Percentiles rank a stretch among this genome's conserved stretches.
These are phyloP conservation scores for Morpho helenor DNA, from an alignment of 2,888 invertebrate genomes.

Conservation along the genomic window DNA sequence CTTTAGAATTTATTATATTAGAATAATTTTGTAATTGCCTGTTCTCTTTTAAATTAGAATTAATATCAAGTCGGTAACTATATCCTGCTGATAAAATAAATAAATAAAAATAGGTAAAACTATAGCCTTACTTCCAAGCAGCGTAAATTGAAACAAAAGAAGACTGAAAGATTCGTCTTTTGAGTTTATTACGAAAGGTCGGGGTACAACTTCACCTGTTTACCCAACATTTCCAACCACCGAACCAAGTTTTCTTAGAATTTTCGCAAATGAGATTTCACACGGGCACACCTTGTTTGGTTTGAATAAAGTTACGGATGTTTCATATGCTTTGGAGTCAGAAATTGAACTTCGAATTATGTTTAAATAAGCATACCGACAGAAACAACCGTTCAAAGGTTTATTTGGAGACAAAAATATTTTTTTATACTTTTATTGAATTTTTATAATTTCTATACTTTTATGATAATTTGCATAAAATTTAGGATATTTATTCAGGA, in stretches of 20 bases:
- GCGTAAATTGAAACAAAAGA: constrained; percentile 62
- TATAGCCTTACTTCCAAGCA: too few relatives aligned
- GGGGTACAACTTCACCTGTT: constrained; percentile 48
- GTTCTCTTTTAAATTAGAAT: too few relatives aligned
- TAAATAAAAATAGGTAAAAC: too few relatives aligned
- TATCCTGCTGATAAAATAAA: too few relatives aligned
- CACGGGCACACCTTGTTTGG: constrained; percentile 44
- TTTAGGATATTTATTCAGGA: too few relatives aligned
- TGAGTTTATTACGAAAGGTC: constrained; percentile 49
- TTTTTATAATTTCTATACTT: background rate
- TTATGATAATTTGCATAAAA: background rate
- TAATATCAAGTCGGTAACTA: too few relatives aligned
- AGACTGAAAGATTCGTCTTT: constrained; percentile 36
- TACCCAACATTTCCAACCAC: constrained; percentile 42
- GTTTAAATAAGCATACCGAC: constrained; percentile 26
- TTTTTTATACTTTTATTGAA: constrained; percentile 1
- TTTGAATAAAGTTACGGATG: constrained; percentile 42
- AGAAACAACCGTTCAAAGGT: constrained; percentile 21
- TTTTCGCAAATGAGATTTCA: constrained; percentile 52
- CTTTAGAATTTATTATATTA: too few relatives aligned
- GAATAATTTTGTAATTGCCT: too few relatives aligned
- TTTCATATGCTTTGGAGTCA: constrained; percentile 31
- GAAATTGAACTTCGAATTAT: constrained; percentile 30
- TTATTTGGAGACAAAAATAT: constrained; percentile 16
- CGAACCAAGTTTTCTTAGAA: constrained; percentile 38